Evolutionary conservation across 2,797 vertebrate genomes (phyloP).

Genomic region (Hippopotamyrus pictus): DNA sequence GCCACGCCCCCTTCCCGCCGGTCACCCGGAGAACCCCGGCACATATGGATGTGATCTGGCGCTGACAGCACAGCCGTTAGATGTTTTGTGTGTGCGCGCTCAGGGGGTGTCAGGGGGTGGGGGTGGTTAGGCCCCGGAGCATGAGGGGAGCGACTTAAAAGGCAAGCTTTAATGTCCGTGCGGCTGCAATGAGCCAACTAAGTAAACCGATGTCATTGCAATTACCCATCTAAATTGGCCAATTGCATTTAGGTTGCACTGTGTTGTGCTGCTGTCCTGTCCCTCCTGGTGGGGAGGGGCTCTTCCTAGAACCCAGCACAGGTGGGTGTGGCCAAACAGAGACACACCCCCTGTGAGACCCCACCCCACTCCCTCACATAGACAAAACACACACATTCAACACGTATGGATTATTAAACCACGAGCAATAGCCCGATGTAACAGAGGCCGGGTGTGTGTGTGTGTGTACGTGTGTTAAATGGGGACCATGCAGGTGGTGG

Average conservation of each 20-base stretch:
- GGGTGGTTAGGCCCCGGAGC: constrained; percentile 9
- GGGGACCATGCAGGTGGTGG: background rate
- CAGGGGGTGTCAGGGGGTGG: background rate
- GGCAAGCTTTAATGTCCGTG: constrained; percentile 3
- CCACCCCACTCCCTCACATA: background rate
- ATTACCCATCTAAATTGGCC: constrained; percentile 13
- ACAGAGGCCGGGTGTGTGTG: constrained; percentile 32
- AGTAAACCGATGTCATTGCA: background rate
- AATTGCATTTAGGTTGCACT: background rate
- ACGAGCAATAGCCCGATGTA: background rate
- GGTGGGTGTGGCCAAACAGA: background rate
- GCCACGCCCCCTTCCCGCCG: constrained; percentile 12
- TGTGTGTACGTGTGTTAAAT: constrained; percentile 22
- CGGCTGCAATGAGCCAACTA: background rate
- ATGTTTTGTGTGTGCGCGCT: constrained; percentile 5
- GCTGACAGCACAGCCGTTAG: constrained; percentile 15
- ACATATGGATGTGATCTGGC: constrained; percentile 26
- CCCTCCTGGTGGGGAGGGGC: background rate
- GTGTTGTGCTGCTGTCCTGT: background rate
- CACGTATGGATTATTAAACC: background rate
- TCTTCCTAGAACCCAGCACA: background rate
- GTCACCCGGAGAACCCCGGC: constrained; percentile 20
- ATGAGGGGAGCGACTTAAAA: background rate
- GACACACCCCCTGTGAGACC: background rate
- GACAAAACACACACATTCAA: background rate